These are phyloP conservation scores for Eulacestoma nigropectus DNA, from an alignment of 2,113 vertebrate species.

Conservation along the genomic window DNA sequence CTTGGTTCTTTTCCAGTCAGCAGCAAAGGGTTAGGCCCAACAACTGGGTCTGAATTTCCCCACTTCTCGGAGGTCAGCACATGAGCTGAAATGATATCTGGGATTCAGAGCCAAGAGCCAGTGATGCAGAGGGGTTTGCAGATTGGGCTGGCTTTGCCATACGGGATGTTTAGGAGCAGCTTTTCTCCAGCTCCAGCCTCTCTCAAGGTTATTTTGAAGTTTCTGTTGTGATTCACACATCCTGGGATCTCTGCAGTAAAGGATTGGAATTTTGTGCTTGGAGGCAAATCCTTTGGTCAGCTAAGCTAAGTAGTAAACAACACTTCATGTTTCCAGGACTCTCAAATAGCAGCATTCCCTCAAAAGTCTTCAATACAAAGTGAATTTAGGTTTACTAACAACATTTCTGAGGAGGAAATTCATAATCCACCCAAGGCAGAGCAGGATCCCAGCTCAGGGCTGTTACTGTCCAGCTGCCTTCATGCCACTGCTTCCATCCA, in stretches of 20 bases:
- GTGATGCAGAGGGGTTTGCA: background rate
- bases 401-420: background rate
- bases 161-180: background rate
- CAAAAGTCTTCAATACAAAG: background rate
- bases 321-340: background rate
- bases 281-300: background rate
- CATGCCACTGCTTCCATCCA: background rate
- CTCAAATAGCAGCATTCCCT: background rate
- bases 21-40: background rate
- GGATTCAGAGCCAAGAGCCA: background rate
- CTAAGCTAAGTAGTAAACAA: background rate
- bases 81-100: background rate
- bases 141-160: background rate
- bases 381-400: background rate
- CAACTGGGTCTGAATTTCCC: background rate
- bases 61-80: background rate
- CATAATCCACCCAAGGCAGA: background rate
- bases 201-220: background rate
- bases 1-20: background rate
- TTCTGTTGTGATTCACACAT: background rate
- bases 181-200: background rate
- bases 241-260: background rate
- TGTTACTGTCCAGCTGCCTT: background rate
- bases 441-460: background rate
- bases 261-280: background rate